These are phyloP conservation scores for Tragelaphus eurycerus DNA, from an alignment of 2,797 vertebrate genomes.

Conservation along the genomic window DNA sequence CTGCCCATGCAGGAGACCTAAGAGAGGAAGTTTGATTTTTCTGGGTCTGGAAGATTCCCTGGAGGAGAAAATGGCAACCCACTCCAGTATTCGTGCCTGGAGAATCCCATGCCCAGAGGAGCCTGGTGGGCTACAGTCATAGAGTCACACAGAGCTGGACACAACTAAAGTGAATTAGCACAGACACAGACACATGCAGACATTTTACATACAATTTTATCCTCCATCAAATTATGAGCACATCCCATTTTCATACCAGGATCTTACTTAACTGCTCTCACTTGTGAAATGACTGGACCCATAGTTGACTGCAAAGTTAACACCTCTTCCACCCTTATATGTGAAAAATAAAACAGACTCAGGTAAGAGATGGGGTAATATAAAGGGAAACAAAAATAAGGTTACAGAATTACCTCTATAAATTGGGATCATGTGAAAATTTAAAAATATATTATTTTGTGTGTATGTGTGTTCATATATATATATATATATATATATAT, in stretches of 20 bases:
- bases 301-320: background rate
- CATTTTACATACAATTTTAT: background rate
- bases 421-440: background rate
- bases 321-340: background rate
- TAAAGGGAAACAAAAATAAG: background rate
- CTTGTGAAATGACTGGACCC: background rate
- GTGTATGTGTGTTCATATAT: background rate
- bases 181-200: background rate
- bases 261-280: background rate
- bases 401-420: background rate
- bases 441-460: background rate
- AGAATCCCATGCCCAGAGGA: background rate
- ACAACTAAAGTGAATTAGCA: background rate
- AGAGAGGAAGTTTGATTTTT: background rate
- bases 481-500: fast-evolving
- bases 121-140: background rate
- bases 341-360: background rate
- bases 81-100: background rate
- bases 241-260: background rate
- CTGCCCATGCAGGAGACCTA: background rate
- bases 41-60: background rate
- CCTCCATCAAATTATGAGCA: background rate
- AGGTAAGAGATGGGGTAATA: background rate
- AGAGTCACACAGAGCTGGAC: background rate
- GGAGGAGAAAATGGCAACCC: background rate